These are phyloP conservation scores for Acanthococcus lagerstroemiae DNA, from an alignment of 2,888 invertebrate species.

Conservation along the genomic window DNA sequence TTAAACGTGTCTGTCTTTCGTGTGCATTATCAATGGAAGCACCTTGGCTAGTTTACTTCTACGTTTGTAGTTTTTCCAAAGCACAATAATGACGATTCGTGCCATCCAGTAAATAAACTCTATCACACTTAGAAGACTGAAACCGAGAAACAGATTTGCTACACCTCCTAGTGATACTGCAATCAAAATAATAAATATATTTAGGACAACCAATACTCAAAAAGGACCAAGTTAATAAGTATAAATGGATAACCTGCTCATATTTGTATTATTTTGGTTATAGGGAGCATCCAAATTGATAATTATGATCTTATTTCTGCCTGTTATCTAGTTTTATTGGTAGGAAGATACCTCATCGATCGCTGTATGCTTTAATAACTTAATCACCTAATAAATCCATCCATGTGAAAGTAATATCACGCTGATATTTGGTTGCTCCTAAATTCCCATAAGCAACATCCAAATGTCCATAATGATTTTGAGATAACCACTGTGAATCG, in stretches of 20 bases:
- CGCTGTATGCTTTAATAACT: too few species aligned
- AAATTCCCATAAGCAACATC: slow-evolving; percentile 36
- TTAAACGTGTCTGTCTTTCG: not conserved
- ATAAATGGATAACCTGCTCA: too few species aligned
- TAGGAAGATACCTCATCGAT: too few species aligned
- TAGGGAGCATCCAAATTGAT: too few species aligned
- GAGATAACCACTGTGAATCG: slow-evolving; percentile 19
- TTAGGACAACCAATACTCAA: too few species aligned
- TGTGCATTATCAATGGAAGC: not conserved
- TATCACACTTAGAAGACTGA: slow-evolving; percentile 35
- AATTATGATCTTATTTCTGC: too few species aligned
- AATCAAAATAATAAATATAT: too few species aligned
- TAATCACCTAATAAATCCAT: slow-evolving; percentile 36
- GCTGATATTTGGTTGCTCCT: slow-evolving; percentile 35
- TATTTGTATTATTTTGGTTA: too few species aligned
- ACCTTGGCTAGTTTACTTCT: slow-evolving; percentile 10
- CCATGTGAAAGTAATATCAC: slow-evolving; percentile 36
- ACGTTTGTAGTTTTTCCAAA: slow-evolving; percentile 13
- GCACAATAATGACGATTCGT: slow-evolving; percentile 30
- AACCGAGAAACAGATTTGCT: slow-evolving; percentile 36
- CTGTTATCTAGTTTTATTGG: too few species aligned
- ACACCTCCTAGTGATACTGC: slow-evolving; percentile 36
- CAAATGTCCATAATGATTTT: slow-evolving; percentile 33
- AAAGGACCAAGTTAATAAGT: too few species aligned
- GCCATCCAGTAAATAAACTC: slow-evolving; percentile 35